Evolutionary conservation across 2,888 invertebrate genomes (phyloP).

Genomic region (Drosophila ustulata): DNA sequence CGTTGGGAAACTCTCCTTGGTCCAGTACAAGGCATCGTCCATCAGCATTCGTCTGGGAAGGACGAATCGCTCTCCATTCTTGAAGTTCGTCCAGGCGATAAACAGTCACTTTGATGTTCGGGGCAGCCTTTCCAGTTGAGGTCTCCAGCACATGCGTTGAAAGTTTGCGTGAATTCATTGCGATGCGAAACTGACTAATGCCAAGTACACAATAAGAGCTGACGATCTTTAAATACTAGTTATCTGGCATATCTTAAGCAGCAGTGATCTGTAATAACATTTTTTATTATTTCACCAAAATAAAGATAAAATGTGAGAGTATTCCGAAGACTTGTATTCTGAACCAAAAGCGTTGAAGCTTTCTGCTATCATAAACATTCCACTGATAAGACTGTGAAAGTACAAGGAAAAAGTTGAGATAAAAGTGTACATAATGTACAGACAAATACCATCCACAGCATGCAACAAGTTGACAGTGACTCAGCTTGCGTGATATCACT

Average conservation of each 20-base stretch:
- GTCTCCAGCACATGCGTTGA: slow-evolving; percentile 92
- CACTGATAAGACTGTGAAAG: slow-evolving; percentile 10
- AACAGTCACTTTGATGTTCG: slow-evolving; percentile 88
- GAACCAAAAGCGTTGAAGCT: not conserved
- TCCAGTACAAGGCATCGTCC: slow-evolving; percentile 58
- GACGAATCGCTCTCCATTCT: slow-evolving; percentile 89
- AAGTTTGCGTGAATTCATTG: slow-evolving; percentile 81
- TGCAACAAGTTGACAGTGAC: slow-evolving; percentile 16
- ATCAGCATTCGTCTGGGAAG: slow-evolving; percentile 87
- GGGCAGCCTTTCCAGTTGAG: slow-evolving; percentile 88
- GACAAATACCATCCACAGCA: slow-evolving; percentile 7
- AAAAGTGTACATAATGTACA: not conserved
- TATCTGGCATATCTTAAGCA: not conserved
- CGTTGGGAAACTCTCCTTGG: slow-evolving; percentile 86
- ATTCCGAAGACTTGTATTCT: not conserved
- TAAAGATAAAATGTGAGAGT: slow-evolving; percentile 7
- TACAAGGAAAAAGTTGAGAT: slow-evolving; percentile 1
- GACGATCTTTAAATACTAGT: slow-evolving; percentile 3
- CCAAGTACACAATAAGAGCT: not conserved
- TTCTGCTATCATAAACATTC: slow-evolving; percentile 4
- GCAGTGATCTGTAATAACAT: slow-evolving; percentile 7
- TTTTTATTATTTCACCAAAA: slow-evolving; percentile 5
- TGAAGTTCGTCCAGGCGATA: slow-evolving; percentile 86
- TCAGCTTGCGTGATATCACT: not conserved
- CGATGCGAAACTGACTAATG: not conserved